Base-by-base conservation (phyloP, 2,797 vertebrate species). In the Pelochelys cantorii region DNA sequence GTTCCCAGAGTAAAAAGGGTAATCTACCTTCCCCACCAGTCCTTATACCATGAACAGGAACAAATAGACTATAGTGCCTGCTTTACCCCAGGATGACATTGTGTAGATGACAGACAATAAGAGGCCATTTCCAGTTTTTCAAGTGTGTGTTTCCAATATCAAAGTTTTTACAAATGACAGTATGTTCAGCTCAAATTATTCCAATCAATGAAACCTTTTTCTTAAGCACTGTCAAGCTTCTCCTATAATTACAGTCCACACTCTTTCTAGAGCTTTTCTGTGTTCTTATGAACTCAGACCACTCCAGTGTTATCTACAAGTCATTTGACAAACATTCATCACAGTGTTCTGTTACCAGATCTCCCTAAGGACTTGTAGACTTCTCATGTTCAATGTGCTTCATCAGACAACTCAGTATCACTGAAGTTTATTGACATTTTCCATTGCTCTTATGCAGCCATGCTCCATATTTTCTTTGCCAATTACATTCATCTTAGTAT, bases 401-500 rank as follows among this genome's bases (percentile, higher is more conserved):
- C 91, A 94, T 83, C 74, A 90, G 85, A 80, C 88, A 95, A 79
- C 81, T 95, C 93, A 74, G 89, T 80, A 55, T 18, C 12, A 90
- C 79, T 91, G 85, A 92, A 90, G 78, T 88, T 89, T 97, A 93
- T 88, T 96, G 97, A 90, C 95, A 95, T 97, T 97, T 96, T 92
- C 92, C 89, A 97, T 95, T 92, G 59, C 87, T 96, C 84, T 96
- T 95, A 86, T 88, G 86, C 89, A 95, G 83, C 60, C 78, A 85
- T 87, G 79, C 79, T 96, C 89, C 85, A 89, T 97, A 97, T 98
- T 98, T 97, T 96, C 96, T 97, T 93, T 95, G 93, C 95, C 97
- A 97, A 92, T 98, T 98, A 94, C 22, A 94, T 95, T 94, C 96
- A 83, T 97, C 96, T 98, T 96, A 88, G 91, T 97, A 97, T 98